Evolutionary conservation across 1,140 invertebrate species (phyloP), one percentile per base, ranked within the genome.

Genomic region (Cyrtorhinus lividipennis): DNA sequence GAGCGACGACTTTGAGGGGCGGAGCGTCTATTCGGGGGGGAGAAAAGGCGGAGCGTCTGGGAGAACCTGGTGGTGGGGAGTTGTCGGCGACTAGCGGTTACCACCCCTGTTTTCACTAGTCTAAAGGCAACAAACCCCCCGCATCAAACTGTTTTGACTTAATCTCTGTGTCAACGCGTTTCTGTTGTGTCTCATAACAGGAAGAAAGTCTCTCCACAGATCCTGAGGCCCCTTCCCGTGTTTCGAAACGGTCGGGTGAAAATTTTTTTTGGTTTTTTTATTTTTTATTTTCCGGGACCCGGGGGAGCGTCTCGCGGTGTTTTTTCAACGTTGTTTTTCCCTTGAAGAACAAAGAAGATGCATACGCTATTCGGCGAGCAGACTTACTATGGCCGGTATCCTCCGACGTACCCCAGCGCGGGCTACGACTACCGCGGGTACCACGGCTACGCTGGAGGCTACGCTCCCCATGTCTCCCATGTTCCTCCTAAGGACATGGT

Each of bases 331-430:
- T 53, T n/a, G n/a, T 44, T 44, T 8, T 53, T n/a, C 2, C 20
- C 48, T 10, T 12, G 48, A 53, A 53, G 18, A 53, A 20, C 10
- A 53, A 8, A 22, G 30, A 74, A 70, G 45, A 93, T 93, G 90
- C 89, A 92, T 72, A 88, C 89, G 57, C 77, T 93, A 64, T 92
- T 92, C 73, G 83, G 86, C 64, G 88, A 81, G 58, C 88, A 91
- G 75, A 89, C 86, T 70, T 85, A 86, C 8, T 83, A 65, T 57
- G 59, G 62, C 20, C 48, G 67, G 8, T 64, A 64, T 25, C 68
- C 70, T 27, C 64, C 69, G 66, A 69, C 69, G 65, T 71, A 68
- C 22, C 70, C 68, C 53, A 68, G 67, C 27, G 67, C 69, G n/a
- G 68, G 65, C 48, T 67, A 67, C 62, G 64, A 68, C 24, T 67